Evolutionary conservation across 2,888 invertebrate genomes (phyloP), one percentile per base, ranked within the genome.

Genomic region (Euplexia lucipara): DNA sequence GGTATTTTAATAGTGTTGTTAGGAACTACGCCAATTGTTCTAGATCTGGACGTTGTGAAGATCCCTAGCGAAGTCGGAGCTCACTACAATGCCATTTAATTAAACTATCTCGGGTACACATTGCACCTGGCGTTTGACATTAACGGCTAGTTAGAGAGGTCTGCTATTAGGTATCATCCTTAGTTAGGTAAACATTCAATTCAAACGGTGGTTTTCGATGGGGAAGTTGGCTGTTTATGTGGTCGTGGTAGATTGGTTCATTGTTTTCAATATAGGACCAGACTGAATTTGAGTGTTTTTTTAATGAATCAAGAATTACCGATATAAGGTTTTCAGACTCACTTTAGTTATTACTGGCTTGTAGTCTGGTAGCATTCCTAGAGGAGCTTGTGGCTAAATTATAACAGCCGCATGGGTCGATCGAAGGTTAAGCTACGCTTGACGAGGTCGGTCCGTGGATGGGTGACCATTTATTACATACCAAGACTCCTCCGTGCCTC

Each of bases 71-170:
- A 42, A 66, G 34, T 41, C 49, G 2, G 37, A 18, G 51, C 56
- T 61, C 52, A 59, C 34, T 45, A 72, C 71, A 63, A 75, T 68
- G 32, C 63, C 39, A 58, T 75, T 75, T 75, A 75, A 75, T 75
- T 75, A 72, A 75, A 75, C 59, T 72, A 75, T 58, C 62, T 67
- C 39, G 53, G 42, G 62, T 68, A 68, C 61, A 68, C 68, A 75
- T 72, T 75, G 65, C 68, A 75, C 75, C 61, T 66, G 65, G 66
- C 63, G 57, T 58, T 58, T 63, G 75, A 72, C 75, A 75, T 72
- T 75, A 72, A 75, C 57, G 60, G 67, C 39, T 56, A 67, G 56
- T 70, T 74, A 70, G 53, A 56, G 52, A 64, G 56, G 30, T 60
- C 60, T 64, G 18, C 30, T 54, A 44, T 57, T 60, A 56, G 26